Percentiles rank a stretch among this genome's conserved stretches.
These are phyloP conservation scores for Autographa pulchrina DNA, from an alignment of 2,888 invertebrate species.

Conservation along the genomic window DNA sequence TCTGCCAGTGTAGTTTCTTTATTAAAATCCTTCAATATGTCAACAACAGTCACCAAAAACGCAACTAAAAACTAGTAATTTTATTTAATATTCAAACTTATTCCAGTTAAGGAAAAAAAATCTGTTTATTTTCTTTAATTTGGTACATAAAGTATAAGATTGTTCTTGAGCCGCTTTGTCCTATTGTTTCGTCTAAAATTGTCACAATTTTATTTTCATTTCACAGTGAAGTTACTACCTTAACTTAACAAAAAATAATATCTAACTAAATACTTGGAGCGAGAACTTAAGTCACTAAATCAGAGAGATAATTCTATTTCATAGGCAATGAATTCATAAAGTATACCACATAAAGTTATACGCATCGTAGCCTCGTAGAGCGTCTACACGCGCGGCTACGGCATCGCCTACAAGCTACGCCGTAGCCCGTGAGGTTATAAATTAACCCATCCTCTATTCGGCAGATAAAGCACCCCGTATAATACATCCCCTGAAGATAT, in stretches of 20 bases:
- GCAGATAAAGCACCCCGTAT: constrained; percentile 61
- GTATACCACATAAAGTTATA: constrained; percentile 39
- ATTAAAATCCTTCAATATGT: too few relatives aligned
- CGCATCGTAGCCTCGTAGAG: constrained; percentile 57
- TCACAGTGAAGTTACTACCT: background rate
- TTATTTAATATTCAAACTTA: too few relatives aligned
- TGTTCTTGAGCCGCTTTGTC: too few relatives aligned
- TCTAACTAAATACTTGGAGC: constrained; percentile 7
- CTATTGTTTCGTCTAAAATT: too few relatives aligned
- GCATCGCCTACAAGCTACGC: constrained; percentile 48
- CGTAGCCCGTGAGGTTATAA: constrained; percentile 58
- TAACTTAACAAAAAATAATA: constrained; percentile 1
- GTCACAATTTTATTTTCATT: background rate
- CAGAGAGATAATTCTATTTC: constrained; percentile 28
- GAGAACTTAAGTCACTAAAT: constrained; percentile 25
- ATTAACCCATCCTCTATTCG: constrained; percentile 61
- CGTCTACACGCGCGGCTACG: constrained; percentile 42
- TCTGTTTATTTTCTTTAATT: too few relatives aligned
- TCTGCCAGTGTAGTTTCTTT: background rate
- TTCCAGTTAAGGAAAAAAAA: too few relatives aligned
- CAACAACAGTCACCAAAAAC: too few relatives aligned
- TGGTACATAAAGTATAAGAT: too few relatives aligned
- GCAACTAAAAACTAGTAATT: too few relatives aligned
- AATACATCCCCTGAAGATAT: constrained; percentile 57
- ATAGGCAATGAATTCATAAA: constrained; percentile 46